Evolutionary conservation across 1,140 invertebrate genomes (phyloP), one percentile per base, ranked within the genome.

Genomic region (Gryllus bimaculatus): DNA sequence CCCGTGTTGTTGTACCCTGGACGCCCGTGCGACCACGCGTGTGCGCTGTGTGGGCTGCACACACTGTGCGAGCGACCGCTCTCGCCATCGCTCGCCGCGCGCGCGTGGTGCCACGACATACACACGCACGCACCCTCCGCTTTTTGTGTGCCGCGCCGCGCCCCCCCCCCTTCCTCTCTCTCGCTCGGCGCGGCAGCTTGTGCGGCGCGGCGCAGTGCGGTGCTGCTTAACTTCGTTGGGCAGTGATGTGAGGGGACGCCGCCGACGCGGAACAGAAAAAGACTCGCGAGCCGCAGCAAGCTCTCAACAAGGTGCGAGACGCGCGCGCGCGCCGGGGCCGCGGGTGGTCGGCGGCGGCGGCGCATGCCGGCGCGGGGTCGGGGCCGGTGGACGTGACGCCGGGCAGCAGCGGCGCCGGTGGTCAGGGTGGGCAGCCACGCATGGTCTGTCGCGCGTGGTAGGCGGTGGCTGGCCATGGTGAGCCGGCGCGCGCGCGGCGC

Each of bases 261-360:
- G 75, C 15, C 75, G 26, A 47, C 75, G 8, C n/a, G 75, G 39
- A 6, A 47, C 75, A 47, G 75, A 26, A 47, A 47, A 47, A 76
- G 48, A 47, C 39, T 21, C 26, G 47, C 48, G 13, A 4, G 13
- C n/a, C 75, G 26, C 39, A 13, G 26, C 75, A 39, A 39, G 39
- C 75, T 76, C 39, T 76, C 75, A 76, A 76, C 75, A 76, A n/a
- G 26, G 75, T 76, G 75, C 75, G 75, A n/a, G n/a, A n/a, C n/a
- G n/a, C n/a, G n/a, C n/a, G n/a, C n/a, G n/a, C n/a, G n/a, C n/a
- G n/a, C n/a, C n/a, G n/a, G n/a, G n/a, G n/a, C n/a, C n/a, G n/a
- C n/a, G n/a, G n/a, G n/a, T 21, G 26, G 13, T 18, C 26, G 75
- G 13, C 47, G 76, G 47, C 47, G 47, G 20, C 39, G 76, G 48